Evolutionary conservation across 1,140 invertebrate species (phyloP), one percentile per base, ranked within the genome.

Genomic region (Helicorthomorpha holstii): DNA sequence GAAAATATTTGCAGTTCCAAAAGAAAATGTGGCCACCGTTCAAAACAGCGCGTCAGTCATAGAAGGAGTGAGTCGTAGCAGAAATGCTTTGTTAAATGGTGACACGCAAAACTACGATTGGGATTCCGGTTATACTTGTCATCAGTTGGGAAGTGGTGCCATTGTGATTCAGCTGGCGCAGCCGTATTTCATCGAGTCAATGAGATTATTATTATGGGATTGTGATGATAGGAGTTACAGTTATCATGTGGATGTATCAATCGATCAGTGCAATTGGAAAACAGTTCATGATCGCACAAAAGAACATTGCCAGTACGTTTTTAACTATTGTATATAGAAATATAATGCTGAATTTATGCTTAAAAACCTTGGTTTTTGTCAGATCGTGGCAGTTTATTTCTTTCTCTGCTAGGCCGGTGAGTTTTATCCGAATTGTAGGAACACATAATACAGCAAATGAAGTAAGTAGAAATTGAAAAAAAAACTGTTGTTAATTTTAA

Each of bases 111-210:
- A 86, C 65, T 98, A 98, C 69, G 91, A 98, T 73, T 98, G 93
- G 93, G 93, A 98, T 67, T 88, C 82, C 55, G 91, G 95, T 46
- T 98, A 98, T 68, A 98, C 93, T 1, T 98, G 93, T 68, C 95
- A 98, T 75, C 94, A 98, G 70, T 72, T 99, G 38, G 92, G 93
- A 56, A 91, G 84, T 61, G 93, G 94, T 27, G 79, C 82, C 55
- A 97, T 98, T 63, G 75, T 91, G 55, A 81, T 98, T 51, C 92
- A 97, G 70, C 75, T 98, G 53, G 87, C 89, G 21, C 95, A 98
- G 69, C 94, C 95, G 1, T 98, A 94, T 67, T 76, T 94, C 55
- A 78, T 98, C 49, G 79, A 82, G 46, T 91, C 87, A 4, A 7
- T 51, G 45, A 53, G 52, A n/a, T 71, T 98, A 60, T 68, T 98